Base-by-base conservation (phyloP, 2,888 invertebrate species). In the Chesias legatella region DNA sequence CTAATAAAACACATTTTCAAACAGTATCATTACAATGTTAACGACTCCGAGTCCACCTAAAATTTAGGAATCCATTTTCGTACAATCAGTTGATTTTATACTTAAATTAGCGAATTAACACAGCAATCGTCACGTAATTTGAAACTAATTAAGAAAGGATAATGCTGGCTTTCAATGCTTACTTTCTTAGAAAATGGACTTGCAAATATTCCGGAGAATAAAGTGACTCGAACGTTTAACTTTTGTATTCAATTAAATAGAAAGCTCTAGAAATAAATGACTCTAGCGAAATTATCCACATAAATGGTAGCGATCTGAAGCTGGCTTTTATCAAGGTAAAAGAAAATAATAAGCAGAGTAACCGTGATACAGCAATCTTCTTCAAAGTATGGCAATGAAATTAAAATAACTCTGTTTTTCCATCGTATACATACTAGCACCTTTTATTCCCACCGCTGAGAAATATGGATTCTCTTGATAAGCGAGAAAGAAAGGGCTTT, bases 221-320 rank as follows among this genome's bases (percentile, higher is more conserved):
- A 78, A 82, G 73, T 77, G 79, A 77, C 76, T 79, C 65, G 67
- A 63, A 63, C 74, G 71, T 77, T 82, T 79, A 84, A 82, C 79
- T 83, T 83, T 81, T 81, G 81, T 80, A 82, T 82, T 81, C 79
- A 78, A 82, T 84, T 82, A 82, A 79, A 79, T 76, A 81, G 81
- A 82, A 79, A 83, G 79, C 79, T 76, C 75, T 73, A 73, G 73
- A 67, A 73, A 69, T 74, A 72, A 75, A 70, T 57, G 70, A 61
- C 53, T 58, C 53, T 72, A 65, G 67, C 63, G 57, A 60, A 70
- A 72, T 69, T 61, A 61, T 62, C 53, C 53, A 64, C 62, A 27
- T 41, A 68, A 72, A 58, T 62, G 63, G 56, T 69, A 58, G 59
- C 65, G 58, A 66, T 72, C 67, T 52, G 56, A 57, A 53, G 45